Evolutionary conservation across 2,797 vertebrate species (phyloP).

Genomic region (Amphiprion clarkii): DNA sequence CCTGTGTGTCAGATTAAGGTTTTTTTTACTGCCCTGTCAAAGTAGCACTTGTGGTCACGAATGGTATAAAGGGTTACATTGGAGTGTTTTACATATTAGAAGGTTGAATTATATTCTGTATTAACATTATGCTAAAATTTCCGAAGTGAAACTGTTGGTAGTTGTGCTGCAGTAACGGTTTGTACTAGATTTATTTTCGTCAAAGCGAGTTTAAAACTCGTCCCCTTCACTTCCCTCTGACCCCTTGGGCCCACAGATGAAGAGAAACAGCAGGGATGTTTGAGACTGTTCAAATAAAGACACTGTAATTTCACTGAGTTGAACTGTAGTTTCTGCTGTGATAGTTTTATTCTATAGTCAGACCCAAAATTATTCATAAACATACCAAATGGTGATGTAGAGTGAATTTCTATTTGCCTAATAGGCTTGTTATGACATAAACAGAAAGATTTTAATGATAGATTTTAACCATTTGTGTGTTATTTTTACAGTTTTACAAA

Average conservation of each 20-base stretch:
- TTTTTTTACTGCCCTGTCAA: conserved; percentile 13
- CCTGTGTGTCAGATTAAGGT: conserved; percentile 4
- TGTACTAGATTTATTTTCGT: conserved; percentile 1
- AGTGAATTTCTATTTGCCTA: no score
- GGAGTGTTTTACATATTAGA: conserved; percentile 11
- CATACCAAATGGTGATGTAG: no score
- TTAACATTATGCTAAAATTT: not conserved
- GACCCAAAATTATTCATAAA: no score
- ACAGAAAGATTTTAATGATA: no score
- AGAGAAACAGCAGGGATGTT: not conserved
- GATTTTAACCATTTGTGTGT: no score
- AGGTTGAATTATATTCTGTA: conserved; percentile 2
- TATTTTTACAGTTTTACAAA: no score
- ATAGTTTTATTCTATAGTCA: not conserved
- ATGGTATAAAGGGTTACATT: conserved; percentile 9
- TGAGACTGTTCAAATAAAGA: conserved; percentile 53
- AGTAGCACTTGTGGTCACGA: not conserved
- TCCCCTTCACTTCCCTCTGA: not conserved
- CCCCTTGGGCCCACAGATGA: not conserved
- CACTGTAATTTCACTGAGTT: conserved; percentile 13
- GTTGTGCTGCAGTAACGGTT: not conserved
- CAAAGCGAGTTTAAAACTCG: not conserved
- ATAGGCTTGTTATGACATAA: no score
- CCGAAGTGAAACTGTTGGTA: conserved; percentile 7
- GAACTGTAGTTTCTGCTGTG: conserved; percentile 8